Conservation (phyloP, 1,140 invertebrate species). For the Wasmannia auropunctata region DNA sequence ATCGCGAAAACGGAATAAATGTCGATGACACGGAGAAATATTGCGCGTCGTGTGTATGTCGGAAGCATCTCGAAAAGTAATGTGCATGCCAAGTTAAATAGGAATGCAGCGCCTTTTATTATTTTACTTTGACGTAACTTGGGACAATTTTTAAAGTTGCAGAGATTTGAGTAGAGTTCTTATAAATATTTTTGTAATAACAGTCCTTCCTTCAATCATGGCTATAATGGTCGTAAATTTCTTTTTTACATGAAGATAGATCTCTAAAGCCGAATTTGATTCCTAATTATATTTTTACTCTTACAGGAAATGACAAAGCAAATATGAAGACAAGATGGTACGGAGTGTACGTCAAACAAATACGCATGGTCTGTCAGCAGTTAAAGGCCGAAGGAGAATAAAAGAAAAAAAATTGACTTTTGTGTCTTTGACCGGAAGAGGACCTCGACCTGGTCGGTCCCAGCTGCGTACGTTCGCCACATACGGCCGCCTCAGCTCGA, state of each 20-base stretch:
- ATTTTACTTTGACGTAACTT: background rate
- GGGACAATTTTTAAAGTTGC: background rate
- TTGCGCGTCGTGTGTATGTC: background rate
- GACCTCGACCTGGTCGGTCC: slow-evolving; percentile 14
- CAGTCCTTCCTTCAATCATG: background rate
- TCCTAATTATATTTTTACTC: slow-evolving; percentile 21
- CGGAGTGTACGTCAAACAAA: background rate
- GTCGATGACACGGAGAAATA: slow-evolving; percentile 6
- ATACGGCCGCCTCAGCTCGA: slow-evolving; percentile 2
- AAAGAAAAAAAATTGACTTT: background rate
- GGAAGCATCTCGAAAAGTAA: slow-evolving; percentile 11
- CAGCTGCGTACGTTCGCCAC: slow-evolving; percentile 5
- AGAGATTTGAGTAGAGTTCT: background rate
- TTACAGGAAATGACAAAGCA: slow-evolving; percentile 25
- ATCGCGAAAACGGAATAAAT: slow-evolving; percentile 25
- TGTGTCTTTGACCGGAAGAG: slow-evolving; percentile 46
- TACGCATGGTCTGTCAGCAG: background rate
- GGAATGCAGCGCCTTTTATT: slow-evolving; percentile 14
- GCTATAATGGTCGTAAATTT: background rate
- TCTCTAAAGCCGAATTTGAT: background rate
- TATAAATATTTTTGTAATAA: background rate
- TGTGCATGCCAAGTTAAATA: background rate
- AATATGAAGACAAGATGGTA: background rate
- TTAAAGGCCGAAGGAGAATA: slow-evolving; percentile 11
- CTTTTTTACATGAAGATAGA: background rate